Base-by-base conservation (phyloP, 2,888 invertebrate genomes). In the Elegia similella region DNA sequence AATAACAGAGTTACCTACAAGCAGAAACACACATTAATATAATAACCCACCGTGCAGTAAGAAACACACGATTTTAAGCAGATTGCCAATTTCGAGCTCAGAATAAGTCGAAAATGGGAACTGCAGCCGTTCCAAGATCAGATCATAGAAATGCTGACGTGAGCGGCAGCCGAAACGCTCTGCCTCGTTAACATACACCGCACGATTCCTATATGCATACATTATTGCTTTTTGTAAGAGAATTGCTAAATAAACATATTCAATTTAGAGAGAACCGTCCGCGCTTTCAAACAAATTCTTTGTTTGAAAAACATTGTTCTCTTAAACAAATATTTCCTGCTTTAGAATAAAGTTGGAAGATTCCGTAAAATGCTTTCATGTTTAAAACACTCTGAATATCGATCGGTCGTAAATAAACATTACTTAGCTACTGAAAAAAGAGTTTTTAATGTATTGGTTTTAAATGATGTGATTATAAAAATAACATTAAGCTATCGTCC, bases 191-290 rank as follows among this genome's bases (percentile, higher is more conserved):
- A 16, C 52, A 52, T 52, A 52, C 34, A 12, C 30, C 17, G 38
- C 52, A 52, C 38, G 52, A 34, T 17, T 17, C n/a, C 23, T 8
- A 42, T 16, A 42, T 42, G 42, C 29, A 43, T 43, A 43, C n/a
- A 44, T 44, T 42, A 32, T 44, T 30, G 15, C 30, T 55, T 55
- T 46, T 32, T 32, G 12, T 46, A n/a, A 17, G 29, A 17, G 7
- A 34, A 52, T 52, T 38, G 34, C 38, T 34, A 52, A 52, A 52
- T 53, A 53, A 42, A 53, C 42, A 38, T 17, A 52, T 52, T 52
- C 34, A 38, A 52, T 52, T 50, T 52, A 38, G 16, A 52, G 34
- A 17, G 15, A 38, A 34, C 6, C 38, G 16, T 34, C 34, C 16
- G 2, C 43, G 43, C 15, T 17, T 38, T 17, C 34, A 15, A 52